These are phyloP conservation scores for Callorhinus ursinus DNA, from an alignment of 2,113 vertebrate genomes.

Conservation along the genomic window DNA sequence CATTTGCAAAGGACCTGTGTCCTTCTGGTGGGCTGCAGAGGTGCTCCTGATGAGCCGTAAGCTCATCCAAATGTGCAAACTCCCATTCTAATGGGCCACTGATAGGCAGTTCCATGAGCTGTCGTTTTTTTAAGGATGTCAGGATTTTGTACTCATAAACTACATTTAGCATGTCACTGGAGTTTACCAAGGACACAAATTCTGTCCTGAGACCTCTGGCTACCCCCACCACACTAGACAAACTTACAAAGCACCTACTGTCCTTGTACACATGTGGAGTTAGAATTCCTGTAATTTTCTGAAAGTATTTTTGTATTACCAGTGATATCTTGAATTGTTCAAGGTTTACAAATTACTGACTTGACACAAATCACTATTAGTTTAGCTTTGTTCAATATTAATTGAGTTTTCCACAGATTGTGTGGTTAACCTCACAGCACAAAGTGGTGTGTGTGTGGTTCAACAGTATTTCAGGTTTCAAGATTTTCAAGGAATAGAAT, in stretches of 20 bases:
- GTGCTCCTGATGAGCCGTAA: background rate
- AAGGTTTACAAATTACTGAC: background rate
- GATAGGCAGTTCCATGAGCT: background rate
- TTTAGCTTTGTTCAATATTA: background rate
- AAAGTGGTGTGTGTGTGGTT: background rate
- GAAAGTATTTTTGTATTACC: background rate
- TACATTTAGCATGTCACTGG: background rate
- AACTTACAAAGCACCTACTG: background rate
- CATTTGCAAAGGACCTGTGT: background rate
- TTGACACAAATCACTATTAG: background rate
- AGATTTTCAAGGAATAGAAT: background rate
- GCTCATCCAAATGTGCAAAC: background rate
- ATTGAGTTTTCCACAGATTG: background rate
- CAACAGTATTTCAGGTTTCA: background rate
- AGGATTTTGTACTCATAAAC: background rate
- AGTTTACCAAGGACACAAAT: background rate
- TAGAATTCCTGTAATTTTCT: background rate
- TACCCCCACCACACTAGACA: background rate
- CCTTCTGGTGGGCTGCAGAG: background rate
- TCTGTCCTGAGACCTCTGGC: background rate
- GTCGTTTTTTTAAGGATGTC: background rate
- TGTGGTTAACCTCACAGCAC: background rate
- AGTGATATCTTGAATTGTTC: background rate
- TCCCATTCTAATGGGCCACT: background rate
- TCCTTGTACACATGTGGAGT: background rate